Base-by-base conservation (phyloP, 2,888 invertebrate genomes). In the Zygogramma bicolorata region DNA sequence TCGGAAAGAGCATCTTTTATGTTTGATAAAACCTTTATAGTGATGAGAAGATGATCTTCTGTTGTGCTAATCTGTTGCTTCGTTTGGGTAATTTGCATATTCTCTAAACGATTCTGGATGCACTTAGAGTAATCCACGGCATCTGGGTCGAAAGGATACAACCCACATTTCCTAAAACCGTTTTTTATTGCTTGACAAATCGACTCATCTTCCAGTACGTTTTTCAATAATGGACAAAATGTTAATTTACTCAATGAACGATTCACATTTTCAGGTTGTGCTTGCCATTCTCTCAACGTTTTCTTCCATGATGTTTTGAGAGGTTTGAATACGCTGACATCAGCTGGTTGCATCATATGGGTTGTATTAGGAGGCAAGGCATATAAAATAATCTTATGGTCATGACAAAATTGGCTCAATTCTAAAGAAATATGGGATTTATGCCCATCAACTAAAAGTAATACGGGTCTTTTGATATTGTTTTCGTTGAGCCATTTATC, bases 401-500 rank as follows among this genome's bases (percentile, higher is more conserved):
- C 74, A 18, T 70, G 59, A 71, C 81, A 83, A 34, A 77, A 80
- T 25, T 81, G 60, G 70, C 77, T 77, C 0, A 72, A 27, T 42
- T 65, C 57, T 29, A 63, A 15, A 5, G 75, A 78, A 20, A 79
- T 42, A 63, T 82, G 84, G 1, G 80, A 81, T 62, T 76, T 77
- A 61, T 81, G 82, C 3, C 81, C 81, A 77, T 83, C 81, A 22
- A 82, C 67, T 20, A 82, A 79, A 25, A 81, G 42, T 25, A 81
- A 57, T 5, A 82, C 79, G 6, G 81, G 80, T 57, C 20, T 66
- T 25, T 46, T 60, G 10, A 72, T 38, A 8, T 72, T 65, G 15
- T 72, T 69, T 31, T 65, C 27, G n/a, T 34, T 63, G 18, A 69
- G 13, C 57, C 49, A 72, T 13, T 31, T 58, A 18, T 60, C 29